A percentile compares a stretch with the other conserved stretches of the same genome.
phyloP scores from a whole-genome alignment of 1,140 invertebrate species.

The Galleria mellonella region DNA sequence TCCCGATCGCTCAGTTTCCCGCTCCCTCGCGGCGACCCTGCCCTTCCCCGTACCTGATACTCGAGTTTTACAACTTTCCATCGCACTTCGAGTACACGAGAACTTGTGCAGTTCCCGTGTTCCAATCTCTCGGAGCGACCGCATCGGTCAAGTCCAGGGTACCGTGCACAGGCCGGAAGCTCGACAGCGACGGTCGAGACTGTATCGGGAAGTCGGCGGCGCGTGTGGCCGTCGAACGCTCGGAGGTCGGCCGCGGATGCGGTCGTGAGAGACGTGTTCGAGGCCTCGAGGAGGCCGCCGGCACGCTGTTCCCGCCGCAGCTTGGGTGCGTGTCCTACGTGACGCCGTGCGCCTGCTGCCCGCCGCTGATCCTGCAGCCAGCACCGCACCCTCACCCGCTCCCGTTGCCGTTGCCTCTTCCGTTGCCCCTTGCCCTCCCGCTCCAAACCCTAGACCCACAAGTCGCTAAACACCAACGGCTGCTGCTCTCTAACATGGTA shows the following conservation, averaged over 20 bases:
- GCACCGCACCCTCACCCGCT: slow-evolving; percentile 48
- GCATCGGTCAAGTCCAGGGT: slow-evolving; percentile 2
- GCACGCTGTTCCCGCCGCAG: slow-evolving; percentile 71
- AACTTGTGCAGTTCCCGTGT: slow-evolving; percentile 50
- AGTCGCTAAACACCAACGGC: slow-evolving; percentile 68
- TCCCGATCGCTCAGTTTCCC: slow-evolving; percentile 58
- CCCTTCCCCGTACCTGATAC: slow-evolving; percentile 30
- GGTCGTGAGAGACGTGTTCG: slow-evolving; percentile 59
- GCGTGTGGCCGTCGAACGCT: slow-evolving; percentile 46
- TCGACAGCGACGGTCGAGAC: slow-evolving; percentile 17
- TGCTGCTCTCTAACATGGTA: slow-evolving; percentile 75
- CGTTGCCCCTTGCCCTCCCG: slow-evolving; percentile 53
- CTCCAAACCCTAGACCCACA: slow-evolving; percentile 60
- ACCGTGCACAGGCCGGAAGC: slow-evolving; percentile 12
- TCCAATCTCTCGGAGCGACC: slow-evolving; percentile 13
- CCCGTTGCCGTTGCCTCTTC: slow-evolving; percentile 53
- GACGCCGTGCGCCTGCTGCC: slow-evolving; percentile 67
- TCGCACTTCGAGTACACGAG: slow-evolving; percentile 14
- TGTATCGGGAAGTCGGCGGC: slow-evolving; percentile 42
- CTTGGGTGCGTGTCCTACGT: slow-evolving; percentile 69
- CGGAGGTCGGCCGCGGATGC: slow-evolving; percentile 62
- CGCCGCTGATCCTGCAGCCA: slow-evolving; percentile 56
- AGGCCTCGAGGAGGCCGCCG: slow-evolving; percentile 69
- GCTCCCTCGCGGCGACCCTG: slow-evolving; percentile 41
- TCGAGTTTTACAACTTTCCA: slow-evolving; percentile 31